These are phyloP conservation scores for Phataginus tetradactyla DNA, from an alignment of 2,797 vertebrate genomes.

Conservation along the genomic window DNA sequence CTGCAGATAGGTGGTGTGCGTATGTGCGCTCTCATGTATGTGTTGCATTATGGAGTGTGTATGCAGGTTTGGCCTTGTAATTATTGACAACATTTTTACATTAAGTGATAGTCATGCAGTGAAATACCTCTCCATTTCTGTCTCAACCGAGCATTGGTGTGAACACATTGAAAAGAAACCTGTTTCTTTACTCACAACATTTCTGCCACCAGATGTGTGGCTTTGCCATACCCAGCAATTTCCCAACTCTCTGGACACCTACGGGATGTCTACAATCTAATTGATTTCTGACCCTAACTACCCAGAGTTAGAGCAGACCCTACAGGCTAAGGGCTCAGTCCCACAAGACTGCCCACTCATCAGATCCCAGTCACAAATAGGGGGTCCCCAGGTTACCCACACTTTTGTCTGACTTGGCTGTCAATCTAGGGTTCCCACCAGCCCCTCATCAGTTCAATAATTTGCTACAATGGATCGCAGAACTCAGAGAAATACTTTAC, in stretches of 20 bases:
- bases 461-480: neutral
- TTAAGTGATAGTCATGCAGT: neutral
- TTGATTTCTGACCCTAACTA: neutral
- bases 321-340: neutral
- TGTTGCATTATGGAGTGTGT: neutral
- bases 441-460: neutral
- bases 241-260: neutral
- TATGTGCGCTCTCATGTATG: accelerated
- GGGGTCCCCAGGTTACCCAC: neutral
- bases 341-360: neutral
- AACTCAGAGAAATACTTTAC: neutral
- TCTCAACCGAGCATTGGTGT: neutral
- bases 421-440: neutral
- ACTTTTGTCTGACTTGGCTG: neutral
- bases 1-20: neutral
- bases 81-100: neutral
- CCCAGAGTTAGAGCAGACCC: neutral
- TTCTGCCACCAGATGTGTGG: neutral
- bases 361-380: neutral
- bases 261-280: neutral
- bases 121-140: neutral
- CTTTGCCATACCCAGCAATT: neutral
- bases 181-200: neutral
- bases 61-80: neutral
- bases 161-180: neutral